Base-by-base conservation (phyloP, 2,797 vertebrate genomes). In the Arnoldichthys spilopterus region DNA sequence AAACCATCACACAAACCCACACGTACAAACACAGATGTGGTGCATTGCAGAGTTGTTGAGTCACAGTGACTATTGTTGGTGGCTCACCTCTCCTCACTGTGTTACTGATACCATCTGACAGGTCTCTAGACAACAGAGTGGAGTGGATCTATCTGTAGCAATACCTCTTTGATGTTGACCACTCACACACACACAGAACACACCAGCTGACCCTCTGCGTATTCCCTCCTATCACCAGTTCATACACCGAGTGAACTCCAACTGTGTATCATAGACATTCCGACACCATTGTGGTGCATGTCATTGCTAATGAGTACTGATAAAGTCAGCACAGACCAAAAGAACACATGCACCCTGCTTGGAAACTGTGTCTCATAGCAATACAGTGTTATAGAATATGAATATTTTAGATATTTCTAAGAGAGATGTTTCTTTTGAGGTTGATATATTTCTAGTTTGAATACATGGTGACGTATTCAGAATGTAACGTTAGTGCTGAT, bases 241-340 rank as follows among this genome's bases (percentile, higher is more conserved):
- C 85, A 72, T 75, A 82, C 82, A 74, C 84, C 37, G 83, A 81
- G 70, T 83, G 62, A 83, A 67, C 79, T 78, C 72, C 32, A 82
- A 79, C 63, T 53, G 69, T 74, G 47, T 70, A 53, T 82, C 75
- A 76, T 76, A 86, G 6, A 87, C 87, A 91, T 90, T 91, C 89
- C 88, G 86, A 80, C 63, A 79, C 72, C 37, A 84, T 85, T 77
- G 88, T 86, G 83, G 86, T 86, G 86, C 89, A 82, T 87, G 77
- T 91, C 88, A 78, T 45, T 28, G 78, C 51, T 62, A 70, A 71
- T 15, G 45, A 77, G 79, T 89, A 91, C 90, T 91, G 91, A 91
- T 86, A 86, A 85, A 51, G 81, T 90, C 91, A 91, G 91, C 91
- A 92, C 90, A 92, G 91, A 90, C 91, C 92, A 94, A 92, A 93